phyloP scores from a whole-genome alignment of 1,140 invertebrate species.

The Dermatophagoides farinae region DNA sequence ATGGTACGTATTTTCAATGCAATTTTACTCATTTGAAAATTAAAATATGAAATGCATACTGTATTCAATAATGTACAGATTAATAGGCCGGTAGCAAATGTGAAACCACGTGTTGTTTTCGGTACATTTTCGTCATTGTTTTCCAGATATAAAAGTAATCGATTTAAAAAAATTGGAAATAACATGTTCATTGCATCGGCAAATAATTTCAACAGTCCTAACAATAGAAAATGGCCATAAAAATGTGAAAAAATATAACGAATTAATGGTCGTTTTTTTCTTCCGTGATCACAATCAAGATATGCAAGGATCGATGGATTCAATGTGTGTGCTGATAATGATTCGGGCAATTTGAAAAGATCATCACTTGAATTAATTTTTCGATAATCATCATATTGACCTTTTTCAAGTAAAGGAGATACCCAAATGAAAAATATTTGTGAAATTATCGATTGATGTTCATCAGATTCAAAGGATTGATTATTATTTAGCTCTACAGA shows the following conservation, averaged over 20 bases:
- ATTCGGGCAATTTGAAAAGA: slow-evolving; percentile 58
- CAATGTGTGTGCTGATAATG: slow-evolving; percentile 25
- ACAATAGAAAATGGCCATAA: slow-evolving; percentile 51
- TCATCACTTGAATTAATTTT: slow-evolving; percentile 52
- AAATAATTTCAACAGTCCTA: slow-evolving; percentile 66
- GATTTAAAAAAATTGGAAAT: slow-evolving; percentile 66
- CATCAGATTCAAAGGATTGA: slow-evolving; percentile 30
- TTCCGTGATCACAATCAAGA: too few species aligned
- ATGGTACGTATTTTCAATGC: slow-evolving; percentile 65
- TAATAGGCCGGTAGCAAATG: slow-evolving; percentile 51
- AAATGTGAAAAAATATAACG: too few species aligned
- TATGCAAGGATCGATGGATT: too few species aligned
- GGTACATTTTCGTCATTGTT: slow-evolving; percentile 38
- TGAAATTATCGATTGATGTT: slow-evolving; percentile 43
- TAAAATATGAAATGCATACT: slow-evolving; percentile 65
- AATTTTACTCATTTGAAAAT: slow-evolving; percentile 61
- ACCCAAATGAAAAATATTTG: slow-evolving; percentile 71
- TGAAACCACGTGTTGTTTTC: slow-evolving; percentile 43
- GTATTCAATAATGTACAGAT: slow-evolving; percentile 35
- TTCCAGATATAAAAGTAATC: slow-evolving; percentile 57
- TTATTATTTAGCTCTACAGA: neutral
- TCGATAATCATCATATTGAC: slow-evolving; percentile 36
- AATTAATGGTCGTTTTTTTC: too few species aligned
- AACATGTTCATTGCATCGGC: slow-evolving; percentile 63
- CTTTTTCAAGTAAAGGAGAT: slow-evolving; percentile 52